Evolutionary conservation across 2,888 invertebrate species (phyloP), one percentile per base, ranked within the genome.

Genomic region (Rhagophthalmus giganteus): DNA sequence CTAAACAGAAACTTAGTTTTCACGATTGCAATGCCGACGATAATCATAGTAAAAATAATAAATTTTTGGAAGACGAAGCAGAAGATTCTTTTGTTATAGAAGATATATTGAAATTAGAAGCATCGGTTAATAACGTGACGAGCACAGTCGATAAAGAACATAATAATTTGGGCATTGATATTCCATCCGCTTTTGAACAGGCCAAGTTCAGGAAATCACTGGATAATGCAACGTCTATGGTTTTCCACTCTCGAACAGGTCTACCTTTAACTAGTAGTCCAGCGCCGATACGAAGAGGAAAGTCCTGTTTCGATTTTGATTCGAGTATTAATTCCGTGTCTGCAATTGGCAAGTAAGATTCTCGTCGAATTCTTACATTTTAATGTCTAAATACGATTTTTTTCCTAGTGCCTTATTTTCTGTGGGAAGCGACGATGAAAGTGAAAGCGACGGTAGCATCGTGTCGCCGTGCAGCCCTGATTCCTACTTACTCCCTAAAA

Each of bases 261-360:
- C 76, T 92, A 39, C 92, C 92, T 0, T 75, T 91, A 31, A 90
- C 90, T 0, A 91, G 91, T 25, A 91, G 90, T 71, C 93, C 93
- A 0, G 93, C 92, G 1, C 93, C 93, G 0, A 74, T 90, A 54
- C 76, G 90, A 31, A 79, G 87, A 38, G 88, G 89, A 1, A 86
- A 85, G 58, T 83, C 84, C 42, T 84, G 88, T 66, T 92, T 93
- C 71, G 90, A 90, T 69, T 93, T 87, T 66, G 93, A 93, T 74
- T 87, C 87, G 64, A 83, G 85, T 26, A 82, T 92, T 57, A 86
- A 85, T 61, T 85, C 86, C 4, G 85, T 88, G 15, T 85, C 87
- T 44, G 88, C 89, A 27, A 90, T 90, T 60, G 86, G 89, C 76
- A 90, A 88, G 90, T 90, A 68, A 63, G 69, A 20, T 20, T 20